Percentiles rank a stretch among this genome's conserved stretches.
Conservation (phyloP, 2,888 invertebrate species). For the Lasioglossum marginatum region DNA sequence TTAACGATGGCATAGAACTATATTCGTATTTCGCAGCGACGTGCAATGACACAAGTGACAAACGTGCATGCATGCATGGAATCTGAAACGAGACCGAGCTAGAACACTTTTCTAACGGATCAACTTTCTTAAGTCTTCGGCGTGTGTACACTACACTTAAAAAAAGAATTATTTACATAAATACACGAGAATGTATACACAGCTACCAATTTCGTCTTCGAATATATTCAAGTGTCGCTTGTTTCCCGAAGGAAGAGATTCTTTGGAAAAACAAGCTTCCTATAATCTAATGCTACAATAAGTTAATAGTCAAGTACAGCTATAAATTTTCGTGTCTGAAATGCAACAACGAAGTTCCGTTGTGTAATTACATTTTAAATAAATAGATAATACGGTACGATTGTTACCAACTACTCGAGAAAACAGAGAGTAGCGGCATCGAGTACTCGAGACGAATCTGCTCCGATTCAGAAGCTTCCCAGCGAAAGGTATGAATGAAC, state of each 20-base stretch:
- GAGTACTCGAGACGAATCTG: background rate
- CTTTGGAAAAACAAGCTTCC: background rate
- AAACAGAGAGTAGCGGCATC: background rate
- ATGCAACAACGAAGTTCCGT: background rate
- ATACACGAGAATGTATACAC: background rate
- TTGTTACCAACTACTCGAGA: background rate
- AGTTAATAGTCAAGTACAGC: background rate
- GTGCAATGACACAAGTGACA: constrained; percentile 37
- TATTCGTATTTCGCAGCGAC: constrained; percentile 28
- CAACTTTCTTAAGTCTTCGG: background rate
- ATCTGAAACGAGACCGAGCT: constrained; percentile 24
- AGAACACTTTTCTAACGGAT: background rate
- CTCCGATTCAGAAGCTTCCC: constrained; percentile 3
- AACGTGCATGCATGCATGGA: constrained; percentile 17
- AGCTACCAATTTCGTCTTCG: background rate
- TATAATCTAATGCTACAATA: background rate
- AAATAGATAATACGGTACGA: background rate
- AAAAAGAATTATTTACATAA: background rate
- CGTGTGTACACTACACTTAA: background rate
- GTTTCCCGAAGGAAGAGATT: background rate
- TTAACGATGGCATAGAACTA: constrained; percentile 9
- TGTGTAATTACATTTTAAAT: background rate
- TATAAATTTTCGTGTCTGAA: background rate
- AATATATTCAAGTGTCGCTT: background rate
- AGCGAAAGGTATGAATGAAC: constrained; percentile 29